These are phyloP conservation scores for Tetragnatha montana DNA, from an alignment of 2,888 invertebrate genomes.

Conservation along the genomic window DNA sequence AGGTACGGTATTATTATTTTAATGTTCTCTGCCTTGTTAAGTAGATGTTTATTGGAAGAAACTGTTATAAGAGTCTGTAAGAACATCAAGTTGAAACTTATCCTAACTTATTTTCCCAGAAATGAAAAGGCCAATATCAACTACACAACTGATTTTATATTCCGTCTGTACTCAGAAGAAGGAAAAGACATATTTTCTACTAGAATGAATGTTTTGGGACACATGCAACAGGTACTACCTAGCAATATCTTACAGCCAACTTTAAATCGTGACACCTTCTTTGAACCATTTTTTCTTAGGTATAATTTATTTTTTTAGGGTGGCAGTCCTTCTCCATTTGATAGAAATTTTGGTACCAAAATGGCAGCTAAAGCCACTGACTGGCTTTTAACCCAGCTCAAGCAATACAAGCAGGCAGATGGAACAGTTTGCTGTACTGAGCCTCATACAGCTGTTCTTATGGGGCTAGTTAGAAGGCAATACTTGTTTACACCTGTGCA, in stretches of 20 bases:
- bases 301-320: constrained; percentile 74
- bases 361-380: constrained; percentile 78
- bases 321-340: constrained; percentile 79
- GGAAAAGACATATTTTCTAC: constrained; percentile 78
- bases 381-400: constrained; percentile 81
- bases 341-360: constrained; percentile 79
- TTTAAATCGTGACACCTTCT: background rate
- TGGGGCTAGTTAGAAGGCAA: constrained; percentile 89
- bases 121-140: constrained; percentile 97
- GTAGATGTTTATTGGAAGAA: background rate
- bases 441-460: constrained; percentile 85
- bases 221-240: constrained; percentile 77
- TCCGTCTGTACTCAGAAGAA: constrained; percentile 78
- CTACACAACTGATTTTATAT: constrained; percentile 94
- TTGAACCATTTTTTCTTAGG: background rate
- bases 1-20: constrained; percentile 73
- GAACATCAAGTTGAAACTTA: background rate
- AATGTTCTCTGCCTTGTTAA: background rate
- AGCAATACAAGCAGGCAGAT: constrained; percentile 79
- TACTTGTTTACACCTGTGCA: constrained; percentile 89
- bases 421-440: constrained; percentile 77
- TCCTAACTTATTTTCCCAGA: constrained; percentile 76
- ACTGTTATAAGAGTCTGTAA: background rate
- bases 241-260: background rate
- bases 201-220: constrained; percentile 79